A percentile compares a stretch with the other conserved stretches of the same genome.
Conservation (phyloP, 1,140 invertebrate species). For the Rhyzopertha dominica region DNA sequence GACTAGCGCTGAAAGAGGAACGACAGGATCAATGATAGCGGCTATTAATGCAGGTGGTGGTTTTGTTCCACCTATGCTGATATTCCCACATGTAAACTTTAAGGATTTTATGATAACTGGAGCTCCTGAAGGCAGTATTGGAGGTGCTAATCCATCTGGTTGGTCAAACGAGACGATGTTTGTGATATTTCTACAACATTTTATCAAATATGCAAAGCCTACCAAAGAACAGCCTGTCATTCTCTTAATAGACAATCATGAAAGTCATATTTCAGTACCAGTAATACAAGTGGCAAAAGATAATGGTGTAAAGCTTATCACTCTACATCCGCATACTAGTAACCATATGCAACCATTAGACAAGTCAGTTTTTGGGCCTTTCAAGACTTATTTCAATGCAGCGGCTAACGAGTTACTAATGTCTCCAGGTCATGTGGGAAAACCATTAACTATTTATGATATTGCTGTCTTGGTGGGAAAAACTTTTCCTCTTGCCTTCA, state of each 20-base stretch:
- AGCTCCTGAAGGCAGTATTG: conserved; percentile 40
- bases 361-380: no score
- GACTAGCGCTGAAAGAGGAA: conserved; percentile 21
- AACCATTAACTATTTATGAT: no score
- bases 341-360: conserved; percentile 12
- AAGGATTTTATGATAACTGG: conserved; percentile 29
- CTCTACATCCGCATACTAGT: no score
- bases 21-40: conserved; percentile 36
- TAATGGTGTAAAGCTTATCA: no score
- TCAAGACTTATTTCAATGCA: no score
- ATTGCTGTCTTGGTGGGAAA: no score
- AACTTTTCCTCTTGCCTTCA: no score
- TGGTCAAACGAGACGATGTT: conserved; percentile 44
- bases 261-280: no score
- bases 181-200: conserved; percentile 35
- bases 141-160: conserved; percentile 38
- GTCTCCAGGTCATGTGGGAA: no score
- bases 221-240: conserved; percentile 3
- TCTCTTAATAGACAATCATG: no score
- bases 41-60: conserved; percentile 38
- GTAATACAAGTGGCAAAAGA: no score
- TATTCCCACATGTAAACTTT: conserved; percentile 39
- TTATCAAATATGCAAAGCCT: conserved; percentile 25
- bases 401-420: no score
- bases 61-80: conserved; percentile 37